phyloP scores from a whole-genome alignment of 30 jellyfish, hydroid and myxozoan species.

The Aurelia aurita region DNA sequence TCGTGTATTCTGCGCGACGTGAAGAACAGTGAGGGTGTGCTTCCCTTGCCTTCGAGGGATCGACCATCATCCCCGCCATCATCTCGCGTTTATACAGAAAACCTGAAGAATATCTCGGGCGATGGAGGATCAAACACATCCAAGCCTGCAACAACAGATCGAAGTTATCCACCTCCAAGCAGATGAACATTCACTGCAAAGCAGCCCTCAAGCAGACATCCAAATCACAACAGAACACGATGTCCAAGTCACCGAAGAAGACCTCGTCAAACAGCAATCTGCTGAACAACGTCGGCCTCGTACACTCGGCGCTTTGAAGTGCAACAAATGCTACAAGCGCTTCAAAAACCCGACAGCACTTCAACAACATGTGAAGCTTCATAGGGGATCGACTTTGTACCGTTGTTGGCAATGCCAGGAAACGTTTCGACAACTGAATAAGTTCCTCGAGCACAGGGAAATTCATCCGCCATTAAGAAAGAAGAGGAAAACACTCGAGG shows the following conservation, averaged over 20 bases:
- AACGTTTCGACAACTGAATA: conserved; percentile 45
- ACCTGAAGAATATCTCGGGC: conserved; percentile 40
- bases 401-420: conserved; percentile 70
- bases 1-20: conserved; percentile 78
- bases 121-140: conserved; percentile 68
- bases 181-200: conserved; percentile 22
- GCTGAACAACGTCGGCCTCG: conserved; percentile 26
- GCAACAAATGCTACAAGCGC: conserved; percentile 71
- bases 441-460: conserved; percentile 61
- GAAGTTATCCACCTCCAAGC: conserved; percentile 53
- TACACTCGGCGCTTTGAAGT: conserved; percentile 27
- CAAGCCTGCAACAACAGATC: conserved; percentile 59
- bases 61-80: conserved; percentile 4
- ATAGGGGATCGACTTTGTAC: conserved; percentile 65
- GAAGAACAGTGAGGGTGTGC: conserved; percentile 28
- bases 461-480: conserved; percentile 68
- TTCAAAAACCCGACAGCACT: conserved; percentile 59
- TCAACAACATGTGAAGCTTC: conserved; percentile 69
- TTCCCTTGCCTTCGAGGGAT: conserved; percentile 16
- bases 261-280: conserved; percentile 19
- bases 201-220: conserved; percentile 8
- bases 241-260: conserved; percentile 21
- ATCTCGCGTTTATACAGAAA: conserved; percentile 41
- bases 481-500: conserved; percentile 36
- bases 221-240: conserved; percentile 11